These are phyloP conservation scores for Notodromas monacha DNA, from an alignment of 2,888 invertebrate species.

Conservation along the genomic window DNA sequence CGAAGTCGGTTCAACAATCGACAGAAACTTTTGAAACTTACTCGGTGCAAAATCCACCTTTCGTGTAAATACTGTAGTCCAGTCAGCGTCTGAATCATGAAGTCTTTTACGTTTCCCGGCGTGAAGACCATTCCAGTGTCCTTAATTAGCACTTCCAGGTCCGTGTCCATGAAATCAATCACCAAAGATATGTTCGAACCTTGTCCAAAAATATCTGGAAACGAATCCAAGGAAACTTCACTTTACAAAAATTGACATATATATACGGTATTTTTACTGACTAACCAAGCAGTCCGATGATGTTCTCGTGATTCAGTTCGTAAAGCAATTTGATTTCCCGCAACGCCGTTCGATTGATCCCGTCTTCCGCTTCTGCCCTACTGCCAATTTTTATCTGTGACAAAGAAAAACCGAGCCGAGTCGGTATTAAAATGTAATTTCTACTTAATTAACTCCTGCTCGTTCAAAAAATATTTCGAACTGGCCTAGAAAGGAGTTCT, in stretches of 20 bases:
- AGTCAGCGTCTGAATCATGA: slow-evolving; percentile 68
- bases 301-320: slow-evolving; percentile 70
- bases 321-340: slow-evolving; percentile 91
- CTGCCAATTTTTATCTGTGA: slow-evolving; percentile 69
- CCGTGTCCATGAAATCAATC: slow-evolving; percentile 98
- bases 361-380: slow-evolving; percentile 73
- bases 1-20: not conserved
- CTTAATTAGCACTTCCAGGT: slow-evolving; percentile 72
- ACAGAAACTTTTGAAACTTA: slow-evolving; percentile 14
- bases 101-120: slow-evolving; percentile 73
- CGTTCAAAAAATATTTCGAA: too few species aligned
- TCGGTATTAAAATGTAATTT: slow-evolving; percentile 1
- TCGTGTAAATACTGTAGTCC: slow-evolving; percentile 78
- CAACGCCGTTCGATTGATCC: slow-evolving; percentile 85
- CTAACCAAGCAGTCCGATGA: slow-evolving; percentile 47
- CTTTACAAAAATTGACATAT: not conserved
- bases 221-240: not conserved
- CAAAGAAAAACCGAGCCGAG: slow-evolving; percentile 5
- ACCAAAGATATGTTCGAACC: slow-evolving; percentile 90
- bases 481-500: too few species aligned
- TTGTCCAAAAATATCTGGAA: slow-evolving; percentile 78
- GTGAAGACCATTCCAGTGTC: slow-evolving; percentile 58
- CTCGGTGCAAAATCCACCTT: slow-evolving; percentile 81
- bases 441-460: not conserved
- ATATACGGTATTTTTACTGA: not conserved